A percentile compares a stretch with the other conserved stretches of the same genome.
Evolutionary conservation across 2,888 invertebrate species (phyloP).

Genomic region (Morpho deidamia): DNA sequence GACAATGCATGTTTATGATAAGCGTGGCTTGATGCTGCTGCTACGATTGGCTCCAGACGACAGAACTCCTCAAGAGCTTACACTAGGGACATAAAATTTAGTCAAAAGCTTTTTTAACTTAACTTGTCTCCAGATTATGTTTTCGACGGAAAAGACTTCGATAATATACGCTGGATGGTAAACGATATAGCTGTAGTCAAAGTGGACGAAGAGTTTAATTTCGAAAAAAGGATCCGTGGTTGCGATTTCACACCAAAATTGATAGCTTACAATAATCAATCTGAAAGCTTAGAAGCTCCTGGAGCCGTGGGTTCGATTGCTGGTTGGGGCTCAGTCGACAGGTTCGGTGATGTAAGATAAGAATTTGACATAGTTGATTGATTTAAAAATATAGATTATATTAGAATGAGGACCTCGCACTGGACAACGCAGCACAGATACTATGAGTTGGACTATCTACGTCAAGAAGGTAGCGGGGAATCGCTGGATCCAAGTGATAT

Average conservation of each 20-base stretch:
- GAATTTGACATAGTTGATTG: not conserved
- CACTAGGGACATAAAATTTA: too few species aligned
- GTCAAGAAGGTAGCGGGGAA: too few species aligned
- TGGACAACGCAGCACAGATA: too few species aligned
- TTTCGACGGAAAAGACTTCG: slow-evolving; percentile 53
- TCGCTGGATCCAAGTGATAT: too few species aligned
- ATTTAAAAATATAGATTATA: too few species aligned
- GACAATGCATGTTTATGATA: too few species aligned
- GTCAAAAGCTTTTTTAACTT: too few species aligned
- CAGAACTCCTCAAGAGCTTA: too few species aligned
- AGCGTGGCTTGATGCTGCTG: too few species aligned
- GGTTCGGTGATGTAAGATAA: slow-evolving; percentile 43
- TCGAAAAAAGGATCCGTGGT: slow-evolving; percentile 45
- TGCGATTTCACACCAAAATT: slow-evolving; percentile 56
- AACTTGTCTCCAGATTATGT: slow-evolving; percentile 39
- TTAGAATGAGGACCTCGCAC: too few species aligned
- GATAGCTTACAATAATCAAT: slow-evolving; percentile 49
- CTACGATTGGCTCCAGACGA: too few species aligned
- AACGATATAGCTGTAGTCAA: slow-evolving; percentile 64
- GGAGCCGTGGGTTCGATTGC: slow-evolving; percentile 41
- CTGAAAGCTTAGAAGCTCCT: slow-evolving; percentile 39
- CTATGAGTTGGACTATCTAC: too few species aligned
- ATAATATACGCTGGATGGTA: slow-evolving; percentile 65
- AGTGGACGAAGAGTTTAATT: slow-evolving; percentile 58
- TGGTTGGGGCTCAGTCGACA: slow-evolving; percentile 54